Base-by-base conservation (phyloP, 2,113 vertebrate species). In the Onychostruthus taczanowskii region DNA sequence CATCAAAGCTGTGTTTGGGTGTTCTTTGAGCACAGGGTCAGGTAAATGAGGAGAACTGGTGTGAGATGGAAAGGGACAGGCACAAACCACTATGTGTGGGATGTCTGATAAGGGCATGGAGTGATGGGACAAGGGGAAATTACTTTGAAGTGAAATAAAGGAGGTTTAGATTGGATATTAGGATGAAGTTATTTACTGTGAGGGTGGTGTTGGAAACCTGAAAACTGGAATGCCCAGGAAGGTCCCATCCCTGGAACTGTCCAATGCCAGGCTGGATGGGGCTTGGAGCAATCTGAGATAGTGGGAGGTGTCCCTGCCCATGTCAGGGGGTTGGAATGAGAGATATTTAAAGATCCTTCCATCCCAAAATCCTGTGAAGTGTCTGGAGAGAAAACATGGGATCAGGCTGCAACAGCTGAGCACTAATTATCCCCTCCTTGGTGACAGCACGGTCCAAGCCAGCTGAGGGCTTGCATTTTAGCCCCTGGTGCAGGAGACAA, bases 21-120 rank as follows among this genome's bases (percentile, higher is more conserved):
- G 0, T 30, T 73, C 46, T 73, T 55, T 44, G 37, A 61, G 23
- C 0, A 0, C 10, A 9, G 39, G 21, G 44, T 23, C 23, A 61
- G 41, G 18, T 37, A 55, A 72, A 31, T 7, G 13, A n/a, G 16
- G 52, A 37, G 18, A 5, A 50, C 2, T 31, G 18, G 41, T 19
- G 5, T 19, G 63, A 67, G n/a, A 53, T 30, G 46, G 56, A 82
- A 64, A 43, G 49, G 41, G 67, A 46, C 3, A 24, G 61, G 19
- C 30, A 22, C 35, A 56, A 66, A 27, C 16, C 27, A 52, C 18
- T 5, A 18, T 50, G 59, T 33, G 8, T 28, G 68, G 31, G 50
- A 33, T 18, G 8, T 39, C 4, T 58, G 59, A 33, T 19, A 33
- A 23, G 52, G 27, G 3, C 33, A 5, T 30, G 37, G 37, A 52